These are phyloP conservation scores for Cerastis leucographa DNA, from an alignment of 2,888 invertebrate genomes.

Conservation along the genomic window DNA sequence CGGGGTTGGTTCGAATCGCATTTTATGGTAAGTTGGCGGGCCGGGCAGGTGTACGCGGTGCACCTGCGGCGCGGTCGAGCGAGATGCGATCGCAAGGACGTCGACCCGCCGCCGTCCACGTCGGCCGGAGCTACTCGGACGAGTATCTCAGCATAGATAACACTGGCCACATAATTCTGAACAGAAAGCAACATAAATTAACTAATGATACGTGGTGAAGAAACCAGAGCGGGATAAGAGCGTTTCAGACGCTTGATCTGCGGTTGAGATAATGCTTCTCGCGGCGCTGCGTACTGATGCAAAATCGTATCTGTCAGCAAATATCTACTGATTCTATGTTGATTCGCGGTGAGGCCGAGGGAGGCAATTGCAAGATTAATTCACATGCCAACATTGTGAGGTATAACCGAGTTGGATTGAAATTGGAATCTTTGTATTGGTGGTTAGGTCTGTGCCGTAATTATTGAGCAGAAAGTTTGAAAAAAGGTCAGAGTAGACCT, in stretches of 20 bases:
- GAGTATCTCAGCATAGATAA: constrained; percentile 82
- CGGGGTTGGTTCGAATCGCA: constrained; percentile 88
- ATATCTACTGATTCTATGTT: constrained; percentile 62
- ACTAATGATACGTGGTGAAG: constrained; percentile 83
- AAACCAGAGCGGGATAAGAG: constrained; percentile 77
- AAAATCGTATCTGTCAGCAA: constrained; percentile 72
- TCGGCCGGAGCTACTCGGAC: constrained; percentile 68
- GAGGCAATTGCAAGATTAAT: constrained; percentile 63
- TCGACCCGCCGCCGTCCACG: constrained; percentile 75
- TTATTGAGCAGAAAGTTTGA: constrained; percentile 24
- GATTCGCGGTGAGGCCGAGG: constrained; percentile 55
- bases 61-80: constrained; percentile 88
- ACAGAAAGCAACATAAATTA: constrained; percentile 85
- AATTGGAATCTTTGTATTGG: constrained; percentile 30
- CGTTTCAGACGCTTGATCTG: constrained; percentile 75
- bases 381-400: constrained; percentile 42
- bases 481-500: constrained; percentile 39
- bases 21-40: constrained; percentile 90
- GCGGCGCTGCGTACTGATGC: constrained; percentile 71
- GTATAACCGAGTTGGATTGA: constrained; percentile 35
- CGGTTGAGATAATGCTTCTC: constrained; percentile 75
- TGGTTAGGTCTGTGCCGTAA: constrained; percentile 23
- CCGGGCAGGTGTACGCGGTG: constrained; percentile 87
- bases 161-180: constrained; percentile 83
- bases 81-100: constrained; percentile 88